phyloP scores from a whole-genome alignment of 2,888 invertebrate genomes.

The Epinotia ramella region DNA sequence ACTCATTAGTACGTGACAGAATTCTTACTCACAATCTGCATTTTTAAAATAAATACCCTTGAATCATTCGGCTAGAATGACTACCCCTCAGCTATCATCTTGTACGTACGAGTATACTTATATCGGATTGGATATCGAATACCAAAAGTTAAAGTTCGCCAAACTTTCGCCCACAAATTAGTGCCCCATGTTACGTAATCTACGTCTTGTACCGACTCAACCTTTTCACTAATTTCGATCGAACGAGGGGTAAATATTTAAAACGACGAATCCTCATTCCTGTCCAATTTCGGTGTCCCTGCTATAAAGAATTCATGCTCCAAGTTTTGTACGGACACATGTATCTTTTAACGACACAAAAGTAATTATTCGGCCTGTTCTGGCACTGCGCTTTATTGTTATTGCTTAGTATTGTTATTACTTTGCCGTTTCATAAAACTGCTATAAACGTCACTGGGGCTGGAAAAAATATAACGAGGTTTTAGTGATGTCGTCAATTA shows the following conservation, averaged over 20 bases:
- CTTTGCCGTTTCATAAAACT: constrained; percentile 40
- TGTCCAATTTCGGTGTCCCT: constrained; percentile 55
- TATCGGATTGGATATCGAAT: not conserved
- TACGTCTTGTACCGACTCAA: constrained; percentile 4
- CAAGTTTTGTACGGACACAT: constrained; percentile 57
- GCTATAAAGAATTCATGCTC: constrained; percentile 64
- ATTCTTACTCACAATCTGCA: too few species aligned
- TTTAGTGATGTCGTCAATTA: constrained; percentile 43
- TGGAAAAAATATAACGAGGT: constrained; percentile 38
- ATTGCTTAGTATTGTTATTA: constrained; percentile 43
- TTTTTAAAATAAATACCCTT: too few species aligned
- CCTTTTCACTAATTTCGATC: constrained; percentile 48
- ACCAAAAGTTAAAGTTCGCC: not conserved
- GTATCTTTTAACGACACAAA: constrained; percentile 54
- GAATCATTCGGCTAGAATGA: too few species aligned
- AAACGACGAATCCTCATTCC: constrained; percentile 52
- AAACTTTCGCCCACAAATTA: not conserved
- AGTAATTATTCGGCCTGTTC: constrained; percentile 55
- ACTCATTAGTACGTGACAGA: too few species aligned
- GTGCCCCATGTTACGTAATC: not conserved
- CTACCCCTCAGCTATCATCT: too few species aligned
- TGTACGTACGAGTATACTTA: too few species aligned
- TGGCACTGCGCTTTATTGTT: constrained; percentile 41
- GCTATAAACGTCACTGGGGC: constrained; percentile 25
- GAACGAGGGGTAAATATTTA: constrained; percentile 50